These are phyloP conservation scores for Phytoseiulus persimilis DNA, from an alignment of 2,888 invertebrate genomes.

Conservation along the genomic window DNA sequence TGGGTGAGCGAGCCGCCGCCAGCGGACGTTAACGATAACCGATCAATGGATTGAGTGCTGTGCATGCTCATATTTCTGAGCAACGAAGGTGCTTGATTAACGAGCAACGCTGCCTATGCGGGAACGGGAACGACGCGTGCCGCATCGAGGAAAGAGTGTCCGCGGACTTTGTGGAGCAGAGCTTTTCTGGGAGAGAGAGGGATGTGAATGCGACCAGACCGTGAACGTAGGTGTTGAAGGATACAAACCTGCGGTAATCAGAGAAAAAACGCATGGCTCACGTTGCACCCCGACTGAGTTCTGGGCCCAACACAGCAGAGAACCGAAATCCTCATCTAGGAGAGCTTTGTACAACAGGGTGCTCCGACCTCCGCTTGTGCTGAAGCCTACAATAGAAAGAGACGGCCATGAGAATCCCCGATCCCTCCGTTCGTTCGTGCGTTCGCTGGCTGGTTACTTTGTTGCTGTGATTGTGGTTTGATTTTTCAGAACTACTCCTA, in stretches of 20 bases:
- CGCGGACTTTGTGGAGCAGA: not conserved
- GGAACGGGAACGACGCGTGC: not conserved
- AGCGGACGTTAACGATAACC: not conserved
- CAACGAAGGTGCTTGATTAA: not conserved
- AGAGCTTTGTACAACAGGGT: constrained; percentile 77
- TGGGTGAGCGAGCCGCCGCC: not conserved
- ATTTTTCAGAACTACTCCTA: too few relatives aligned
- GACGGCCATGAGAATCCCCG: not conserved
- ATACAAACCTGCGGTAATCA: constrained; percentile 71
- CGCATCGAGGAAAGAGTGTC: not conserved
- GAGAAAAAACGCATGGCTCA: constrained; percentile 78
- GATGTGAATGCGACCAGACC: not conserved
- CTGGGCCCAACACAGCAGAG: constrained; percentile 69
- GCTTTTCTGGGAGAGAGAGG: not conserved
- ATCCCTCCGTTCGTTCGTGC: not conserved
- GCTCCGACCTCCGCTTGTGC: constrained; percentile 62
- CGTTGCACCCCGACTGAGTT: constrained; percentile 77
- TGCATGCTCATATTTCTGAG: not conserved
- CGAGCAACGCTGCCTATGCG: not conserved
- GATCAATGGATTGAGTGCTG: constrained; percentile 5
- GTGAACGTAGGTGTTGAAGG: not conserved
- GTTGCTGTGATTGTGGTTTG: too few relatives aligned
- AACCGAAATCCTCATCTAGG: constrained; percentile 82
- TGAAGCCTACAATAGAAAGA: not conserved
- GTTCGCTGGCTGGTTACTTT: not conserved